phyloP scores from a whole-genome alignment of 2,113 vertebrate species.

The Sinosuthora webbiana region DNA sequence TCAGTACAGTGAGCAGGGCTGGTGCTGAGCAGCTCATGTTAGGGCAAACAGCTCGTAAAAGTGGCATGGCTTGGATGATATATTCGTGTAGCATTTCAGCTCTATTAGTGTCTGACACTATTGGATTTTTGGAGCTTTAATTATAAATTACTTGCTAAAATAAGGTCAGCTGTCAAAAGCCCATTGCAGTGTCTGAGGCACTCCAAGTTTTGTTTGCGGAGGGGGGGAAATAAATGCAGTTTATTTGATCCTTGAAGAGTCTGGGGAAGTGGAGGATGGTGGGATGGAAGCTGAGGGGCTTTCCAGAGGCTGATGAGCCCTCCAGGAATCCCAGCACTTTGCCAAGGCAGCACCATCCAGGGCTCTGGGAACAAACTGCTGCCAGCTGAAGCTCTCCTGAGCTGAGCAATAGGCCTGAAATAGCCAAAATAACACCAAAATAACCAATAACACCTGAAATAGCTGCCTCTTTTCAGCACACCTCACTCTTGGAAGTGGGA shows the following conservation, averaged over 20 bases:
- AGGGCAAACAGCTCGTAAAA: not conserved
- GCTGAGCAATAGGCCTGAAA: not conserved
- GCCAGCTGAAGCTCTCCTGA: not conserved
- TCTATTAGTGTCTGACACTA: not conserved
- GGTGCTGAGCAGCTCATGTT: not conserved
- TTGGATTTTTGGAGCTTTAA: not conserved
- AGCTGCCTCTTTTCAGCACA: accelerated
- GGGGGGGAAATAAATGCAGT: not conserved
- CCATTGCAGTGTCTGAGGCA: not conserved
- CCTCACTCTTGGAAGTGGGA: too few relatives aligned
- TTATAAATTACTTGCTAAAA: slow-evolving; percentile 50
- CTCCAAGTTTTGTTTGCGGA: not conserved
- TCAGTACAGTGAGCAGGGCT: not conserved
- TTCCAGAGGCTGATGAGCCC: not conserved
- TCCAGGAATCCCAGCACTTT: not conserved
- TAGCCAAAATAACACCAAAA: accelerated
- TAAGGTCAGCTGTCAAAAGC: slow-evolving; percentile 52
- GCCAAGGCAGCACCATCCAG: not conserved
- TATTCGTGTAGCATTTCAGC: slow-evolving; percentile 18
- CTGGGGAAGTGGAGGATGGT: not conserved
- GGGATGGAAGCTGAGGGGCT: not conserved
- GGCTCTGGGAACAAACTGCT: not conserved
- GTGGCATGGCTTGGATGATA: not conserved
- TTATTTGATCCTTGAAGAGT: slow-evolving; percentile 30
- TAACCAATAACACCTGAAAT: too few relatives aligned